These are phyloP conservation scores for Tolmerus cingulatus DNA, from an alignment of 2,888 invertebrate species.

Conservation along the genomic window DNA sequence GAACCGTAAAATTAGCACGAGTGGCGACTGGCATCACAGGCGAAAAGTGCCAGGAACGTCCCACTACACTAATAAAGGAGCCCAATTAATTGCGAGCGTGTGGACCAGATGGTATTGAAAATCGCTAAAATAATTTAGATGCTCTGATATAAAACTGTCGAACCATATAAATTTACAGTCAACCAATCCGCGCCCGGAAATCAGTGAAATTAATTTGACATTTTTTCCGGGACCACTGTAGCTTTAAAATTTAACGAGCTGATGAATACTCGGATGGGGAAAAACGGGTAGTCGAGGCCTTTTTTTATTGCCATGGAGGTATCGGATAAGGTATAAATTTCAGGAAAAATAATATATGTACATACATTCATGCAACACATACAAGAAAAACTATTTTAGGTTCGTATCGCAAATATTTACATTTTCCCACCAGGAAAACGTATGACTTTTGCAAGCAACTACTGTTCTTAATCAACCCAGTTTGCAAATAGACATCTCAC, in stretches of 20 bases:
- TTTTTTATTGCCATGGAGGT: neutral
- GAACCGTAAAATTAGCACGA: conserved; percentile 17
- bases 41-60: neutral
- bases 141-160: neutral
- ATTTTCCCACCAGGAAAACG: neutral
- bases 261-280: neutral
- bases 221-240: neutral
- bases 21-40: neutral
- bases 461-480: neutral
- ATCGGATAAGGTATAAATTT: neutral
- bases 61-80: neutral
- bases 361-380: too few relatives aligned
- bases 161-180: neutral
- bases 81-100: neutral
- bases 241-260: neutral
- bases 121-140: neutral
- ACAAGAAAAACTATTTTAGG: neutral
- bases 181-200: neutral
- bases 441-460: neutral
- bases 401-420: neutral
- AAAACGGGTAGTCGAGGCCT: neutral
- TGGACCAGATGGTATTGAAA: neutral
- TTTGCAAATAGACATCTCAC: neutral
- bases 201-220: neutral
- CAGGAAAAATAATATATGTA: neutral